Conservation (phyloP, 2,113 vertebrate species). For the Leucopsar rothschildi region DNA sequence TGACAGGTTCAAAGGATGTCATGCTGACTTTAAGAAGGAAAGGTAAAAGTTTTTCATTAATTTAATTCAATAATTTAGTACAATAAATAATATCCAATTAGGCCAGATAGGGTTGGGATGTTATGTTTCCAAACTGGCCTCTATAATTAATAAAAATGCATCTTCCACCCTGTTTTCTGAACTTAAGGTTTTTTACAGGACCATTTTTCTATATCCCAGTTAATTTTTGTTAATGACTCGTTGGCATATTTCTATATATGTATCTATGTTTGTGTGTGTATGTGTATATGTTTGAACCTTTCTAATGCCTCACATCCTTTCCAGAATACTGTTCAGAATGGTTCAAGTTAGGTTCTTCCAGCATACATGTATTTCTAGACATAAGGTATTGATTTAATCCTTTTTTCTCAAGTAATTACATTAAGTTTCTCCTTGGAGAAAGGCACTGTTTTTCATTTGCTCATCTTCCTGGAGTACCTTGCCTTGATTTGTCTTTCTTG, state of each 20-base stretch:
- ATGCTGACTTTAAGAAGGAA: not conserved
- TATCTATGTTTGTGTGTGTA: not conserved
- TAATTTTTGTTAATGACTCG: not conserved
- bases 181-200: not conserved
- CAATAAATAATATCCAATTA: not conserved
- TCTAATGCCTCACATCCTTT: not conserved
- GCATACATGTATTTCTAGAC: not conserved
- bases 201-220: not conserved
- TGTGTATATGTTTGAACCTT: not conserved
- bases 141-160: not conserved
- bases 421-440: not conserved
- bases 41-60: not conserved
- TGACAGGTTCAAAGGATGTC: conserved; percentile 1
- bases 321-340: not conserved
- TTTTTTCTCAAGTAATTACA: conserved; percentile 6
- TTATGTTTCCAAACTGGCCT: not conserved
- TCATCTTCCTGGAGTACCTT: conserved; percentile 21
- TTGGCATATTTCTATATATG: not conserved
- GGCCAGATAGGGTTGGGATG: not conserved
- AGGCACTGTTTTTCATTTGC: not conserved
- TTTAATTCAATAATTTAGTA: not conserved
- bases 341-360: not conserved
- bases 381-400: conserved; percentile 13
- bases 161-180: not conserved
- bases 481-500: not conserved